Evolutionary conservation across 2,113 vertebrate genomes (phyloP).

Genomic region (Amblyopsis rosae): DNA sequence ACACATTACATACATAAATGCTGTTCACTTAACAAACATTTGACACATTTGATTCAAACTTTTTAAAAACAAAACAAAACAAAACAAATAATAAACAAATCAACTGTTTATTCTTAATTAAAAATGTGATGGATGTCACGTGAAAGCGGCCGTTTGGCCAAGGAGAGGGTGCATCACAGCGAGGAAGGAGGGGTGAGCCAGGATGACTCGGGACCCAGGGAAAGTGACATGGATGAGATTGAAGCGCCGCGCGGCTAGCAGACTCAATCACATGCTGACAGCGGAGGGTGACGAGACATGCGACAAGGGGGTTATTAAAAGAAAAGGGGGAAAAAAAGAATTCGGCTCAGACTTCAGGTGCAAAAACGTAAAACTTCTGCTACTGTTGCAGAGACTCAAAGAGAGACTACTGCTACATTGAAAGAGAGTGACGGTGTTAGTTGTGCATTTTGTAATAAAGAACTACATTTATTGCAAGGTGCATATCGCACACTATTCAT

Average conservation of each 20-base stretch:
- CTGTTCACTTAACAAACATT: too few relatives aligned
- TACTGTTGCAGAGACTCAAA: too few relatives aligned
- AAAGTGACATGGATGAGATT: conserved; percentile 69
- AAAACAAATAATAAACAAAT: too few relatives aligned
- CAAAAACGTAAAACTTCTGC: conserved; percentile 10
- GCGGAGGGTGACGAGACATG: conserved; percentile 29
- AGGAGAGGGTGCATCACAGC: conserved; percentile 25
- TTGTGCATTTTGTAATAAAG: too few relatives aligned
- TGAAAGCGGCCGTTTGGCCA: conserved; percentile 32
- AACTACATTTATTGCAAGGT: too few relatives aligned
- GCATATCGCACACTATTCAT: too few relatives aligned
- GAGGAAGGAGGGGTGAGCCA: conserved; percentile 25
- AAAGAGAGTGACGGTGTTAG: conserved; percentile 16
- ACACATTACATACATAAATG: too few relatives aligned
- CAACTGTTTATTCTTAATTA: not conserved
- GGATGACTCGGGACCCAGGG: conserved; percentile 42
- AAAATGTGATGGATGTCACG: conserved; percentile 28
- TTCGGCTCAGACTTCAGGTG: conserved; percentile 33
- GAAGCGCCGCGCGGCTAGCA: conserved; percentile 64
- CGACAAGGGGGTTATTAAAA: conserved; percentile 30
- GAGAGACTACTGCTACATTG: too few relatives aligned
- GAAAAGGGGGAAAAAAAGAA: conserved; percentile 32
- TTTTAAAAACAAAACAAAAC: too few relatives aligned
- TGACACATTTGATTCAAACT: too few relatives aligned
- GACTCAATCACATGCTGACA: conserved; percentile 65